Conservation (phyloP, 2,113 vertebrate species). For the Clinocottus analis region DNA sequence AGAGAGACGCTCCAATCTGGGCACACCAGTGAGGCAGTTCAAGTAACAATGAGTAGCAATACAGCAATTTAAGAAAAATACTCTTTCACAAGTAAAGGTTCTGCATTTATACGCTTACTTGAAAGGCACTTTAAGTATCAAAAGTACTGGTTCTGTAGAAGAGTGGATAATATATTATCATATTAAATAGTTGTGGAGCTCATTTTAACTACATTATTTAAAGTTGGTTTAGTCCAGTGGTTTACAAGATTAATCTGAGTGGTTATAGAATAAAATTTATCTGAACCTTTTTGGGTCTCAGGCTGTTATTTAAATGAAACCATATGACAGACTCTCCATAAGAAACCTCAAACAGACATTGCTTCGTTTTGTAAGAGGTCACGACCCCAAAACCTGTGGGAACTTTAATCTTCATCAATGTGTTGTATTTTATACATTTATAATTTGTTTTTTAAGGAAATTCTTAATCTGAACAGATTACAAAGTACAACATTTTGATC, state of each 20-base stretch:
- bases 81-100: not conserved
- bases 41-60: not conserved
- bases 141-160: not conserved
- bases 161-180: not conserved
- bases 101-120: not conserved
- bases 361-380: not conserved
- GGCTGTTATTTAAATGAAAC: not conserved
- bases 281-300: not conserved
- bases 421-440: not conserved
- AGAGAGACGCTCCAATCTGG: constrained; percentile 76
- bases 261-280: not conserved
- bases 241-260: not conserved
- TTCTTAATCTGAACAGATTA: too few species aligned
- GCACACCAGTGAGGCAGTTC: not conserved
- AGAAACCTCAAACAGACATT: not conserved
- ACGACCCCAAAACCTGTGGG: not conserved
- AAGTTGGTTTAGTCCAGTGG: constrained; percentile 1
- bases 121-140: not conserved
- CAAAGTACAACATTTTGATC: not conserved
- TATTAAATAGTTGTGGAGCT: not conserved
- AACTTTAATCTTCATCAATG: not conserved
- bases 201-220: not conserved
- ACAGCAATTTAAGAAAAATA: not conserved
- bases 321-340: not conserved
- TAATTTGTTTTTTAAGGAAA: too few species aligned